phyloP scores from a whole-genome alignment of 2,113 vertebrate genomes.

The Rana temporaria region DNA sequence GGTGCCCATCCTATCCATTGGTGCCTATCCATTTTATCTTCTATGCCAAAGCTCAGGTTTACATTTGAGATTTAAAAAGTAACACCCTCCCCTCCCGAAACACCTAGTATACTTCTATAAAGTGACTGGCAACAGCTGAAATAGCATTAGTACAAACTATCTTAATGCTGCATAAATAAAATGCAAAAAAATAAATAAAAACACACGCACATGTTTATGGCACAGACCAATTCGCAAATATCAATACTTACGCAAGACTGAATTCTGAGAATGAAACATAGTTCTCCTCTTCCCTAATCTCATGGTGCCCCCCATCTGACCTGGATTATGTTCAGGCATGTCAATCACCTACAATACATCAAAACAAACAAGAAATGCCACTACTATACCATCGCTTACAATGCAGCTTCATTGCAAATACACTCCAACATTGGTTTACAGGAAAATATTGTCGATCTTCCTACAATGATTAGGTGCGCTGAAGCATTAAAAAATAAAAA shows the following conservation, averaged over 20 bases:
- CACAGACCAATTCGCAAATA: neutral
- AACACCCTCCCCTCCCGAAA: too few relatives aligned
- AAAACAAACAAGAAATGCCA: neutral
- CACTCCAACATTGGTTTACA: too few relatives aligned
- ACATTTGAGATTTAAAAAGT: too few relatives aligned
- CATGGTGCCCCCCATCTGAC: slow-evolving; percentile 97
- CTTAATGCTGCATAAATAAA: neutral
- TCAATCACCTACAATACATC: slow-evolving; percentile 84
- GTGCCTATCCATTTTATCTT: too few relatives aligned
- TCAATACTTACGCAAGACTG: slow-evolving; percentile 82
- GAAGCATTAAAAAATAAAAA: too few relatives aligned
- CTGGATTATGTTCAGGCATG: slow-evolving; percentile 97
- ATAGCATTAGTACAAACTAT: neutral
- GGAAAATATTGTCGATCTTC: too few relatives aligned
- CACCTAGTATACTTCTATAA: too few relatives aligned
- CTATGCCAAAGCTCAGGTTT: too few relatives aligned
- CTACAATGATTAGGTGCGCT: too few relatives aligned
- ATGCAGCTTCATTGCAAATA: neutral
- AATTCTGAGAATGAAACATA: slow-evolving; percentile 87
- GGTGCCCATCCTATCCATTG: too few relatives aligned
- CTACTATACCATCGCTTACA: neutral
- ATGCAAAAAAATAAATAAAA: too few relatives aligned
- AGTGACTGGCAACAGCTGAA: neutral
- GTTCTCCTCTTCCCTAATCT: slow-evolving; percentile 94
- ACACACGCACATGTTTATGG: neutral